These are phyloP conservation scores for Saguinus imperator DNA, from an alignment of 2,113 vertebrate species.

Conservation along the genomic window DNA sequence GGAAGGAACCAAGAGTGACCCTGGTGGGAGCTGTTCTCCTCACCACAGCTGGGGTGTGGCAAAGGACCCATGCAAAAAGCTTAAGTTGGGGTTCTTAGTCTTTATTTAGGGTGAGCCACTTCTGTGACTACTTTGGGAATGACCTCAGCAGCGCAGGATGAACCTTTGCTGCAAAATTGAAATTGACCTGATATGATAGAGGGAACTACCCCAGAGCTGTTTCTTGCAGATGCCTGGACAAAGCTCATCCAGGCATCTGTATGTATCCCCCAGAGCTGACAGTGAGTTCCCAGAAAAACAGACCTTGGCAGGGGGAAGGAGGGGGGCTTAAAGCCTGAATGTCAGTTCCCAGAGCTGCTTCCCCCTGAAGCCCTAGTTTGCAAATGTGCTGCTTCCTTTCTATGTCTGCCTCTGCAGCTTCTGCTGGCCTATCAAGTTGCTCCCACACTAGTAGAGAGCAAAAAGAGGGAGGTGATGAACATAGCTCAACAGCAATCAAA, in stretches of 20 bases:
- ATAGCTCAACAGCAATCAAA: neutral
- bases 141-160: neutral
- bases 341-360: neutral
- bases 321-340: neutral
- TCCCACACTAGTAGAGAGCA: constrained; percentile 9
- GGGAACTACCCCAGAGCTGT: neutral
- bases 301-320: neutral
- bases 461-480: neutral
- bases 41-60: neutral
- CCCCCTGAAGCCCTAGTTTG: neutral
- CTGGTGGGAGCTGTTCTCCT: neutral
- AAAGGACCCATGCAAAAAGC: neutral
- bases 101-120: neutral
- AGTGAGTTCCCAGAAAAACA: neutral
- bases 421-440: neutral
- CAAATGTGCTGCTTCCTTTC: constrained; percentile 6
- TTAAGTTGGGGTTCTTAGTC: neutral
- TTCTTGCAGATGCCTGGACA: neutral
- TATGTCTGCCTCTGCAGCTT: constrained; percentile 14
- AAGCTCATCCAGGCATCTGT: neutral
- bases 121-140: constrained; percentile 14
- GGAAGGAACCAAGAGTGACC: neutral
- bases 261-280: neutral
- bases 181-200: neutral
- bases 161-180: neutral